Base-by-base conservation (phyloP, 2,888 invertebrate species). In the Hydraecia micacea region DNA sequence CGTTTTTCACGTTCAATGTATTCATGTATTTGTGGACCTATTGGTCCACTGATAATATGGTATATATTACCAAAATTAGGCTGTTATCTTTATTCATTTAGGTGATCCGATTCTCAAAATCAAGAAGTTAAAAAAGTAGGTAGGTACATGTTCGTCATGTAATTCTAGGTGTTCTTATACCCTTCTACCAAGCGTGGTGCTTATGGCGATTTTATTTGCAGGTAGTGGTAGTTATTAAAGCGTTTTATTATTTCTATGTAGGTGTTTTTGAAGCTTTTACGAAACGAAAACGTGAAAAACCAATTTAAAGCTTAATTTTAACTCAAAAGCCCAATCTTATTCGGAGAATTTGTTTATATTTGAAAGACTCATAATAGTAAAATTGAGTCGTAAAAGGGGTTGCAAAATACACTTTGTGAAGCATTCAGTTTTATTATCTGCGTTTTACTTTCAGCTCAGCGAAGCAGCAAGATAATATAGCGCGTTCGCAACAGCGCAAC, bases 1-100 rank as follows among this genome's bases (percentile, higher is more conserved):
- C 73, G 72, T 80, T 87, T 77, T 81, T 87, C 79, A 76, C 63
- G 62, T 81, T 77, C 68, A 85, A 70, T 67, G 73, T 77, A 84
- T 32, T 32, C 32, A 32, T 32, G 2, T 32, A 32, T 32, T 32
- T 32, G 32, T 32, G 32, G 32, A 32, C 32, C 32, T 32, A 32
- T 81, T 72, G 63, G 66, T 42, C 71, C 55, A 46, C 55, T 82
- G 75, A 78, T 87, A 87, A 77, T 80, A 77, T 66, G 60, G 32
- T 86, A 58, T 75, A 78, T 86, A 77, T 80, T 82, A 55, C 32
- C 36, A n/a, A 74, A 70, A 77, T 66, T 60, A 55, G 18, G 42
- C 36, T 21, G 9, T 58, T 63, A 46, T 39, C 4, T 68, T 46
- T 68, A 15, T 39, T n/a, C n/a, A n/a, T 46, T 46, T 73, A 76